phyloP scores from a whole-genome alignment of 1,140 invertebrate species.

The Drosophila bifasciata region DNA sequence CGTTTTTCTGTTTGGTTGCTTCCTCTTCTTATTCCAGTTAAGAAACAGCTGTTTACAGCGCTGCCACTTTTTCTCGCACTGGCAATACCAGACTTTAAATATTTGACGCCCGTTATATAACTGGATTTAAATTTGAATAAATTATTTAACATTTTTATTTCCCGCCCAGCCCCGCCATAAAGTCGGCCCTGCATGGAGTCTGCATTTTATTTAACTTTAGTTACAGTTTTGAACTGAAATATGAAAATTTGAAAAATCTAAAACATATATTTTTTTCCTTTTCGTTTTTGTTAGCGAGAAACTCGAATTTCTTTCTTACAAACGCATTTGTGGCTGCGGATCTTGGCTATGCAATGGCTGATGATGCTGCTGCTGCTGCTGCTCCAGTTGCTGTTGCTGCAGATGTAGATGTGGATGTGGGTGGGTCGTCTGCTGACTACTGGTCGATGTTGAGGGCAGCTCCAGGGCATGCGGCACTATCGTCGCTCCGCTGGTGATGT shows the following conservation, averaged over 20 bases:
- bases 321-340: conserved; percentile 39
- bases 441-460: conserved; percentile 53
- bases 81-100: conserved; percentile 22
- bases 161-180: too few relatives aligned
- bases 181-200: conserved; percentile 52
- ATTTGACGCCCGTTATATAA: conserved; percentile 42
- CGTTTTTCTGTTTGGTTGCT: conserved; percentile 30
- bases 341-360: conserved; percentile 52
- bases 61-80: conserved; percentile 32
- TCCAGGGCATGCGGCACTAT: conserved; percentile 50
- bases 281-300: conserved; percentile 49
- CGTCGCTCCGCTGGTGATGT: conserved; percentile 43
- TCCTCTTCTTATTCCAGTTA: conserved; percentile 31
- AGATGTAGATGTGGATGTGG: conserved; percentile 69
- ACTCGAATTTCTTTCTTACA: conserved; percentile 57
- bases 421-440: conserved; percentile 53
- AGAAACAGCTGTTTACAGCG: conserved; percentile 39
- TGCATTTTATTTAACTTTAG: conserved; percentile 64
- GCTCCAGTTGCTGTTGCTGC: conserved; percentile 66
- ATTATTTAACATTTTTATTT: too few relatives aligned
- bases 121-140: conserved; percentile 23
- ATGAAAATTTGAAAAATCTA: conserved; percentile 57
- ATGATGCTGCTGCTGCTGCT: conserved; percentile 27
- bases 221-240: conserved; percentile 74
- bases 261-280: conserved; percentile 43